Percentiles rank a stretch among this genome's conserved stretches.
phyloP scores from a whole-genome alignment of 1,140 invertebrate genomes.

The Orchesella cincta region DNA sequence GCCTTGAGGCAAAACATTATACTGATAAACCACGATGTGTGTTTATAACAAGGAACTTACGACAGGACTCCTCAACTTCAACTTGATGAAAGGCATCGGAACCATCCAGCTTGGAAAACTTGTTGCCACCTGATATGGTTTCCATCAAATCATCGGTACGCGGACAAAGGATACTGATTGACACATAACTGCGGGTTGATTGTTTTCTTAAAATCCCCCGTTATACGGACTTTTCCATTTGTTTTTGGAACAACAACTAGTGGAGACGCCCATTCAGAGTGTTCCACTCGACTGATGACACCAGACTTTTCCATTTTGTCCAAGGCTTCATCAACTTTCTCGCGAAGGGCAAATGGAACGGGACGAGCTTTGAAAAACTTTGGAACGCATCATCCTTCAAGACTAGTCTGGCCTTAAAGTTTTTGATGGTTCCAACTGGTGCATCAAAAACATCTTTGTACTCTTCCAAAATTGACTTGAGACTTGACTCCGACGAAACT shows the following conservation, averaged over 20 bases:
- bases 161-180: conserved; percentile 52
- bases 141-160: conserved; percentile 47
- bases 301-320: conserved; percentile 46
- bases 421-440: conserved; percentile 5
- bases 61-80: conserved; percentile 50
- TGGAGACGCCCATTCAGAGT: conserved; percentile 55
- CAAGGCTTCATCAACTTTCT: conserved; percentile 52
- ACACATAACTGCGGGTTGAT: conserved; percentile 50
- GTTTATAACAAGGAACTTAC: conserved; percentile 48
- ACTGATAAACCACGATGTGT: conserved; percentile 52
- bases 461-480: conserved; percentile 7
- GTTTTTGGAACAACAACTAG: conserved; percentile 54
- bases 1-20: conserved; percentile 22
- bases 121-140: conserved; percentile 44
- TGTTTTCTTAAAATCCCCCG: conserved; percentile 53
- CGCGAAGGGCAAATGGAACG: conserved; percentile 51
- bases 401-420: conserved; percentile 30
- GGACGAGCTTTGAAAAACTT: conserved; percentile 46
- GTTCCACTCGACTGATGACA: conserved; percentile 50
- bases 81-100: conserved; percentile 51
- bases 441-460: conserved; percentile 30
- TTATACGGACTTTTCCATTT: conserved; percentile 54
- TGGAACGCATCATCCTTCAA: conserved; percentile 34
- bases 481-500: not conserved
- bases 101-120: conserved; percentile 52